Evolutionary conservation across 2,113 vertebrate genomes (phyloP), one percentile per base, ranked within the genome.

Genomic region (Serilophus lunatus): DNA sequence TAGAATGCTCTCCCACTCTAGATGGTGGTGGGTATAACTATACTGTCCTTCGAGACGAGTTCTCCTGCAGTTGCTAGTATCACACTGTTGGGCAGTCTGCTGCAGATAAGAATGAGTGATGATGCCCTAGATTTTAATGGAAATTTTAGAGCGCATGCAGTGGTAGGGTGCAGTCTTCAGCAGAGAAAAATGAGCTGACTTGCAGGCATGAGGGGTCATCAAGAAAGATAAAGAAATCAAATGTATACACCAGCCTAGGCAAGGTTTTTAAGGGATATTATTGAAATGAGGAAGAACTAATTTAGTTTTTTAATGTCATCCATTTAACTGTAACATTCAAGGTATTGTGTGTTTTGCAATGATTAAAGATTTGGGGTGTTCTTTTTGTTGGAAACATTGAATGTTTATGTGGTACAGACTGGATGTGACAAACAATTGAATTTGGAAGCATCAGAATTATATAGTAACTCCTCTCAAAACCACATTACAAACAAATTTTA

Each of bases 51-150:
- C 12, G 96, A 97, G 97, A 97, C 36, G 90, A 95, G 97, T 97
- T 96, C 74, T 23, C 92, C 92, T 92, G 97, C 97, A 89, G 95
- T 97, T 90, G 90, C 96, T 96, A 87, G 97, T 94, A 96, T 94
- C 61, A 18, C 93, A 72, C 94, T 97, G 96, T 92, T 98, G 61
- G 63, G 97, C 95, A 98, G 97, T 82, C 89, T 96, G 92, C 98
- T 97, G 95, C 92, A 98, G 98, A 98, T 98, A 98, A 98, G 97
- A 97, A 97, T 98, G 98, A 98, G 82, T 98, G 98, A 98, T 98
- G 98, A 97, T 98, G 97, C 96, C 97, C 97, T 96, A 98, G 97
- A 98, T 98, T 98, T 97, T 98, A 98, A 98, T 98, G 97, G 97
- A 97, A 98, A 97, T 98, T 98, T 98, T 83, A 92, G 84, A 97